Percentiles rank a stretch among this genome's conserved stretches.
phyloP scores from a whole-genome alignment of 2,113 vertebrate genomes.

The Aramus guarauna region DNA sequence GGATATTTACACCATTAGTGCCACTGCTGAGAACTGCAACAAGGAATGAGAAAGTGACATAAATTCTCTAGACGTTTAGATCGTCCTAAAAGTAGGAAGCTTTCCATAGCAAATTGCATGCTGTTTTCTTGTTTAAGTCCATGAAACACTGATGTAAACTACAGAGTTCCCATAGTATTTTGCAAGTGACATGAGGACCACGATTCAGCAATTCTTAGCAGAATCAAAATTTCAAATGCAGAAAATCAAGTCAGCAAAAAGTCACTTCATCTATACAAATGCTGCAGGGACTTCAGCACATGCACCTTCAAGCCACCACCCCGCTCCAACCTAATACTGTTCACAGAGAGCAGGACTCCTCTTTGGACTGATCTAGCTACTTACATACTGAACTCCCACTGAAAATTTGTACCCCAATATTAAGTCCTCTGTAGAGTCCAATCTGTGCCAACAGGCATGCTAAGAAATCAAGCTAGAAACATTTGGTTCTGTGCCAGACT shows the following conservation, averaged over 20 bases:
- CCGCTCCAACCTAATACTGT: neutral
- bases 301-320: neutral
- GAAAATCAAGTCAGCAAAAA: neutral
- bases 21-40: conserved; percentile 83
- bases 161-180: neutral
- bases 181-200: neutral
- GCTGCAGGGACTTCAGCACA: neutral
- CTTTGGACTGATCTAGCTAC: neutral
- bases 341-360: neutral
- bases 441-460: rapidly evolving
- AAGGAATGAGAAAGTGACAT: neutral
- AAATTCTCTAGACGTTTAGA: neutral
- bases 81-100: neutral
- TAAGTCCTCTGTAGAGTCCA: neutral
- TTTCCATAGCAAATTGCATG: neutral
- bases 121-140: neutral
- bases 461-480: neutral
- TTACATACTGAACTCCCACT: neutral
- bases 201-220: neutral
- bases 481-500: neutral
- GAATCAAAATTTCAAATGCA: neutral
- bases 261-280: neutral
- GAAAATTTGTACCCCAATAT: neutral
- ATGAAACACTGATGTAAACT: neutral
- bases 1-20: conserved; percentile 91